Percentiles rank a stretch among this genome's conserved stretches.
Conservation (phyloP, 2,888 invertebrate genomes). For the Tetheella fluctuosa region DNA sequence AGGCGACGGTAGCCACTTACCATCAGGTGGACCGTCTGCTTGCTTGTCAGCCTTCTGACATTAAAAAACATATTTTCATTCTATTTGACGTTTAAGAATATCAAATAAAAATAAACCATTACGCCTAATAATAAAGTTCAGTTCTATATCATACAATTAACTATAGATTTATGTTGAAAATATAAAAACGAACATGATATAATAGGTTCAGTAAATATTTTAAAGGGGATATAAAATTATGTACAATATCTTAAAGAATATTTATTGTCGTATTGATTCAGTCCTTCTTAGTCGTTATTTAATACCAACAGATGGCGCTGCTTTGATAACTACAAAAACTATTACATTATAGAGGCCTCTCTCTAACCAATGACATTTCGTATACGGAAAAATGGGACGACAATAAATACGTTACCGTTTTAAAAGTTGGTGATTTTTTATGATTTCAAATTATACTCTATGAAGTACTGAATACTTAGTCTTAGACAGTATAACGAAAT, state of each 20-base stretch:
- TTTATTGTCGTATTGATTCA: conserved; percentile 13
- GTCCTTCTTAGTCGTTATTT: neutral
- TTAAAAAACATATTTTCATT: too few species aligned
- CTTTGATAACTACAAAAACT: neutral
- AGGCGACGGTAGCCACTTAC: too few species aligned
- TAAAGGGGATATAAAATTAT: neutral
- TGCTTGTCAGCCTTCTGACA: too few species aligned
- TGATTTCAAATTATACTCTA: neutral
- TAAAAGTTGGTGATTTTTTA: neutral
- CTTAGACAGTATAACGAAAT: too few species aligned
- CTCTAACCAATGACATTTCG: neutral
- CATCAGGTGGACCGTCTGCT: too few species aligned
- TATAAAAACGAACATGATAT: too few species aligned
- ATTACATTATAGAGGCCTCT: neutral
- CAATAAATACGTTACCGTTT: neutral
- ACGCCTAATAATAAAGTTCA: too few species aligned
- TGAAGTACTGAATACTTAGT: too few species aligned
- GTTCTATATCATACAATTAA: too few species aligned
- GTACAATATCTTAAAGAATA: neutral
- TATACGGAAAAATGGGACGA: neutral
- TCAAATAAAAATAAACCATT: too few species aligned
- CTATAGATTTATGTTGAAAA: too few species aligned
- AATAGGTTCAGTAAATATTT: neutral
- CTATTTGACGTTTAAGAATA: too few species aligned
- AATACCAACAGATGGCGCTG: neutral